Conservation (phyloP, 2,888 invertebrate genomes). For the Cyaniris semiargus region DNA sequence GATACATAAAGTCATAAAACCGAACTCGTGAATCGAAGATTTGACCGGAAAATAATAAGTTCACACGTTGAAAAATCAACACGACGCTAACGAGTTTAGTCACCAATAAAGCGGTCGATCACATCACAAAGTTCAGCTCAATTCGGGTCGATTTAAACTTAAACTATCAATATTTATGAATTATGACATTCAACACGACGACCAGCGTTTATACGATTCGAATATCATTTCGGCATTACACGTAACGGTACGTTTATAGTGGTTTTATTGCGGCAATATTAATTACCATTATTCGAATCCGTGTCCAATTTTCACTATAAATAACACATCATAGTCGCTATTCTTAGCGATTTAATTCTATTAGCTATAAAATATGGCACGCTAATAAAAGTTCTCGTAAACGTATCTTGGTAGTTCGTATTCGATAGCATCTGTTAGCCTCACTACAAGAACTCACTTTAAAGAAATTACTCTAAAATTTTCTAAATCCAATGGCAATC, state of each 20-base stretch:
- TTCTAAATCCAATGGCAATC: not conserved
- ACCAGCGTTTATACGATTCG: conserved; percentile 1
- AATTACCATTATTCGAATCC: conserved; percentile 25
- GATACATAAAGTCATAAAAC: not conserved
- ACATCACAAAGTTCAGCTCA: conserved; percentile 24
- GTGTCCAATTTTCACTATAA: conserved; percentile 13
- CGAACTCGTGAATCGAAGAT: not conserved
- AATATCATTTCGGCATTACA: conserved; percentile 25
- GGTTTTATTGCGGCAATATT: not conserved
- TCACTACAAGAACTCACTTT: not conserved
- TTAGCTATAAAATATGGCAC: not conserved
- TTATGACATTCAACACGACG: conserved; percentile 29
- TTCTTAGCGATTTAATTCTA: not conserved
- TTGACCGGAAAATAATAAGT: not conserved
- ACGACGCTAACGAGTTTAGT: conserved; percentile 31
- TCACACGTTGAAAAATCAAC: conserved; percentile 20
- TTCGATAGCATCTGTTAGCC: not conserved
- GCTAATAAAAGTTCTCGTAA: not conserved
- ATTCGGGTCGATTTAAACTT: conserved; percentile 20
- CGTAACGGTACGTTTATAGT: conserved; percentile 27
- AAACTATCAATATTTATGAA: conserved; percentile 34
- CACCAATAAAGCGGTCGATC: conserved; percentile 32
- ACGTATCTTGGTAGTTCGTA: not conserved
- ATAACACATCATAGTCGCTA: conserved; percentile 14
- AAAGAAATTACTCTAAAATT: not conserved